Conservation (phyloP, 2,113 vertebrate species). For the Saguinus midas region DNA sequence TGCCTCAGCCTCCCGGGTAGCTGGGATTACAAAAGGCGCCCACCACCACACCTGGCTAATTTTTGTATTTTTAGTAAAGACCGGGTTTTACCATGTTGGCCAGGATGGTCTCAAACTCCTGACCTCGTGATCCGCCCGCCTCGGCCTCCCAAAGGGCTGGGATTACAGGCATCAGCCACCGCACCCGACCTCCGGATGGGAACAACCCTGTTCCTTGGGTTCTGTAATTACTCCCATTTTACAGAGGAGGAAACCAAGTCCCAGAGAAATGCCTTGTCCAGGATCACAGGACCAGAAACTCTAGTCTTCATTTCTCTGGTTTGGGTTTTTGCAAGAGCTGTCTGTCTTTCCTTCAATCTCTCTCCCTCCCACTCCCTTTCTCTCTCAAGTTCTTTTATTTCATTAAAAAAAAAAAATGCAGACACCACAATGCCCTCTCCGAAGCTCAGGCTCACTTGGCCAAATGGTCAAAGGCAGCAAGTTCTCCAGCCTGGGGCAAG, state of each 20-base stretch:
- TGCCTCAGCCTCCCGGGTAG: no score
- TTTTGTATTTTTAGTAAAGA: no score
- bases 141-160: no score
- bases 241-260: not conserved
- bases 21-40: no score
- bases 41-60: no score
- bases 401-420: not conserved
- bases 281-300: not conserved
- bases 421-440: not conserved
- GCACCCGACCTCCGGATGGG: not conserved
- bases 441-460: conserved; percentile 41
- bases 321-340: not conserved
- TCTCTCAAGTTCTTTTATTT: conserved; percentile 40
- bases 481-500: not conserved
- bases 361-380: conserved; percentile 18
- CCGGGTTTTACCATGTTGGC: no score
- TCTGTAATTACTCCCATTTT: not conserved
- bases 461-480: conserved; percentile 62
- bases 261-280: not conserved
- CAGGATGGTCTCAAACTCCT: no score
- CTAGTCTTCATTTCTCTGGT: not conserved
- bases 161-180: no score
- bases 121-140: no score
- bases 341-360: not conserved
- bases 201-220: not conserved